phyloP scores from a whole-genome alignment of 2,113 vertebrate species.

The Pitta sordida region DNA sequence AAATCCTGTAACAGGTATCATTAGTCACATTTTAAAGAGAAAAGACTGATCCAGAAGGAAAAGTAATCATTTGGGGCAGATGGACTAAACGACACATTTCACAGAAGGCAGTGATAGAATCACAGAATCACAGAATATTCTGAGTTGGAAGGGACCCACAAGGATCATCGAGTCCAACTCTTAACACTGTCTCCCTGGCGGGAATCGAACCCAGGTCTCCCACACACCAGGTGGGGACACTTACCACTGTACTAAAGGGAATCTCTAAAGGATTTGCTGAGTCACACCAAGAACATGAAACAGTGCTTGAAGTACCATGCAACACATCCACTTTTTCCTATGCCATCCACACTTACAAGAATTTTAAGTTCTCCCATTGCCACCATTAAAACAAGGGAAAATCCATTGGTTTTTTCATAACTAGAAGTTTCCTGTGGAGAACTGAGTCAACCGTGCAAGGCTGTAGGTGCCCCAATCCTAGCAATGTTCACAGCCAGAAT shows the following conservation, averaged over 20 bases:
- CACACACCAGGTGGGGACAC: too few relatives aligned
- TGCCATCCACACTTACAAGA: not conserved
- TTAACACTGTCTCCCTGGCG: too few relatives aligned
- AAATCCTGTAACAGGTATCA: not conserved
- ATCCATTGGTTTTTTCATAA: not conserved
- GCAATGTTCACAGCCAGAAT: not conserved
- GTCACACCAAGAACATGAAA: not conserved
- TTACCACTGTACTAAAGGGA: too few relatives aligned
- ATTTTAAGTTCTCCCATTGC: not conserved
- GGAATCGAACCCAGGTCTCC: too few relatives aligned
- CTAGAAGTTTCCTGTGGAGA: not conserved
- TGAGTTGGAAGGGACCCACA: too few relatives aligned
- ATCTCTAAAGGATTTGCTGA: not conserved
- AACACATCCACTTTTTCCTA: not conserved
- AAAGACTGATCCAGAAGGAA: not conserved
- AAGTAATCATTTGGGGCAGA: not conserved
- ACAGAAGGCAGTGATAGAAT: too few relatives aligned
- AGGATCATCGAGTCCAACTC: too few relatives aligned
- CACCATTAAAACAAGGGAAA: not conserved
- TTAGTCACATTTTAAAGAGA: not conserved
- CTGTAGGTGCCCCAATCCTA: not conserved
- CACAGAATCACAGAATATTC: too few relatives aligned
- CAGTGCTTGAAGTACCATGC: not conserved
- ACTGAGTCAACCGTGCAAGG: not conserved
- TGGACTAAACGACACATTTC: not conserved